Percentiles rank a stretch among this genome's conserved stretches.
These are phyloP conservation scores for Glareola pratincola DNA, from an alignment of 2,113 vertebrate species.

Conservation along the genomic window DNA sequence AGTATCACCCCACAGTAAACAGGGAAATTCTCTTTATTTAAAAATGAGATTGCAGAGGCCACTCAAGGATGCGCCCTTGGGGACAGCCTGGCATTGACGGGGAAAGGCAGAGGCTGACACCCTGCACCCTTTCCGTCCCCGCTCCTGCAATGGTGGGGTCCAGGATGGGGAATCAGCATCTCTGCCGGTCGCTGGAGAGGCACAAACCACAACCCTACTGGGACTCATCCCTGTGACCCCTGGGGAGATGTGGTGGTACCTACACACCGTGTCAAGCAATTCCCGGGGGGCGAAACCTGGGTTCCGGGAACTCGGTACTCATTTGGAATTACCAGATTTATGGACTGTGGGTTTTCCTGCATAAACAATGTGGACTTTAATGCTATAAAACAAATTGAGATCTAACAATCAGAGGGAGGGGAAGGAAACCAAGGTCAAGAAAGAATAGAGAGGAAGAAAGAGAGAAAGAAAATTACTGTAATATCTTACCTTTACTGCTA, in stretches of 20 bases:
- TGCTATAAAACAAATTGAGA: not conserved
- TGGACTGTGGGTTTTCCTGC: not conserved
- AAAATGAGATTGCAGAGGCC: not conserved
- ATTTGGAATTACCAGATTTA: not conserved
- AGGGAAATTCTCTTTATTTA: not conserved
- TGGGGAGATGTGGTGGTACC: not conserved
- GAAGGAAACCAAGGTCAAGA: not conserved
- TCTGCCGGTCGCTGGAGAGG: not conserved
- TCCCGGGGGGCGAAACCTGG: accelerated
- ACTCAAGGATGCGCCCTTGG: not conserved
- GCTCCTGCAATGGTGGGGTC: not conserved
- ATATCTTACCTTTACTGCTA: conserved; percentile 93
- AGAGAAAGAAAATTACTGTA: not conserved
- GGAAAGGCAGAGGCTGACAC: not conserved
- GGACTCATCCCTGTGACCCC: not conserved
- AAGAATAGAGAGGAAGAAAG: not conserved
- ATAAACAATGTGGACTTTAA: not conserved
- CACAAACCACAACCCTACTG: not conserved
- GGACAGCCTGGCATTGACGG: not conserved
- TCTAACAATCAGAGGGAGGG: not conserved
- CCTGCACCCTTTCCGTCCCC: accelerated
- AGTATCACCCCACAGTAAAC: not conserved
- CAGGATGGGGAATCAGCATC: not conserved
- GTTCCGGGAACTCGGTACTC: not conserved
- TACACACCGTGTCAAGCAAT: too few species aligned